These are phyloP conservation scores for Lateolabrax maculatus DNA, from an alignment of 2,797 vertebrate genomes.

Conservation along the genomic window DNA sequence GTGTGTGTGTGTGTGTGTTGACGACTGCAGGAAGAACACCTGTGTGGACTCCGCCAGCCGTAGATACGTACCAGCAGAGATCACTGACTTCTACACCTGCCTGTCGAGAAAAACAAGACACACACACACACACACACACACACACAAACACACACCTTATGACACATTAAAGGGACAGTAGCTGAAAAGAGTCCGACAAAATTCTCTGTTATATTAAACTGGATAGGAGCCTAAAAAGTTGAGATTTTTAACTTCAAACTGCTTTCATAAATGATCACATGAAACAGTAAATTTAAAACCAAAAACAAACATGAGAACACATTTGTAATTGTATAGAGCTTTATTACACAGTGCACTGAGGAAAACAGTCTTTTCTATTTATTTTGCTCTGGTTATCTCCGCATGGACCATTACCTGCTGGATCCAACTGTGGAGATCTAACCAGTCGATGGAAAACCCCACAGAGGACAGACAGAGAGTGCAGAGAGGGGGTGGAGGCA, in stretches of 20 bases:
- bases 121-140: conserved; percentile 22
- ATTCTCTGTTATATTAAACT: background rate
- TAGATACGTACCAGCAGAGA: conserved; percentile 70
- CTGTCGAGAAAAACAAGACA: conserved; percentile 53
- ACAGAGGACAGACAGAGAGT: conserved; percentile 57
- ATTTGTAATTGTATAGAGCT: background rate
- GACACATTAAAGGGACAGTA: conserved; percentile 6
- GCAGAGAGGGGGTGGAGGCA: conserved; percentile 50
- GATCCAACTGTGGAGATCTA: conserved; percentile 56
- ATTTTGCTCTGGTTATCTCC: conserved; percentile 36
- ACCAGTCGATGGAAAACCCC: conserved; percentile 80
- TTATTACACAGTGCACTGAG: background rate
- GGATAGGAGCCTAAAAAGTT: background rate
- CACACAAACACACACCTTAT: conserved; percentile 8
- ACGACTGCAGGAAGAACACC: conserved; percentile 78
- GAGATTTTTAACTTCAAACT: background rate
- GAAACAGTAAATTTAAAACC: background rate
- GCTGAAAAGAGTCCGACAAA: background rate
- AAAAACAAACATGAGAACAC: background rate
- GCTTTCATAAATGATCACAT: background rate
- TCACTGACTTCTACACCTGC: conserved; percentile 82
- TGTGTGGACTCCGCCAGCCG: conserved; percentile 69
- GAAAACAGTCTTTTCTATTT: conserved; percentile 9
- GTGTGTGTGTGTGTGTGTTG: conserved; percentile 49
- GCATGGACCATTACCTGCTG: conserved; percentile 45